Percentiles rank a stretch among this genome's conserved stretches.
phyloP scores from a whole-genome alignment of 2,113 vertebrate genomes.

The Otus sunia region DNA sequence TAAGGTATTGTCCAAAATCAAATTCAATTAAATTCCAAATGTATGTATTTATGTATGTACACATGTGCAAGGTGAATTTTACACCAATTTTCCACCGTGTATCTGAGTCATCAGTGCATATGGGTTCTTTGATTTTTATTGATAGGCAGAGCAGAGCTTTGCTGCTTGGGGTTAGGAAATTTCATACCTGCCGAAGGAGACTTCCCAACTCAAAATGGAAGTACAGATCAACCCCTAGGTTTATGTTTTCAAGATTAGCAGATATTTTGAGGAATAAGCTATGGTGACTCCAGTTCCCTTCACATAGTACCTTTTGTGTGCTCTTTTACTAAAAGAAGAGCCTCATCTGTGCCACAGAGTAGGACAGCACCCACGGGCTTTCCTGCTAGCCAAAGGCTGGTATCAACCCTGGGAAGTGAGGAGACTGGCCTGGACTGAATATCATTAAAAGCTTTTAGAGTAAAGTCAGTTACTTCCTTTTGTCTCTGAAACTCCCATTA shows the following conservation, averaged over 20 bases:
- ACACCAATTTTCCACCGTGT: accelerated
- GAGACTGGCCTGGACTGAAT: neutral
- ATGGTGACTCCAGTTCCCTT: accelerated
- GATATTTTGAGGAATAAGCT: neutral
- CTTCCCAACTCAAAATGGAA: neutral
- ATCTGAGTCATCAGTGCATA: neutral
- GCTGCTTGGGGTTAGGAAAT: neutral
- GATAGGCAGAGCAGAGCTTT: neutral
- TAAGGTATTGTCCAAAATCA: neutral
- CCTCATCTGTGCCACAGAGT: neutral
- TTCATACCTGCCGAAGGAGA: accelerated
- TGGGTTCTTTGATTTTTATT: neutral
- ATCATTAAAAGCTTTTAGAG: neutral
- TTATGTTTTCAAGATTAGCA: neutral
- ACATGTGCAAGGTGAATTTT: neutral
- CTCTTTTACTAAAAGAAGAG: neutral
- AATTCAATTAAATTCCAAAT: neutral
- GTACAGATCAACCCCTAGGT: neutral
- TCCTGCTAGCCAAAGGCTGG: neutral
- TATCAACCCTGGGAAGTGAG: neutral
- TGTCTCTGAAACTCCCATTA: neutral
- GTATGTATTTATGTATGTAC: accelerated
- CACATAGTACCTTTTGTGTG: neutral
- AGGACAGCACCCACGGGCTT: neutral
- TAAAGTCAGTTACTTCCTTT: slow-evolving; percentile 8